These are phyloP conservation scores for Plemyria rubiginata DNA, from an alignment of 2,888 invertebrate species.

Conservation along the genomic window DNA sequence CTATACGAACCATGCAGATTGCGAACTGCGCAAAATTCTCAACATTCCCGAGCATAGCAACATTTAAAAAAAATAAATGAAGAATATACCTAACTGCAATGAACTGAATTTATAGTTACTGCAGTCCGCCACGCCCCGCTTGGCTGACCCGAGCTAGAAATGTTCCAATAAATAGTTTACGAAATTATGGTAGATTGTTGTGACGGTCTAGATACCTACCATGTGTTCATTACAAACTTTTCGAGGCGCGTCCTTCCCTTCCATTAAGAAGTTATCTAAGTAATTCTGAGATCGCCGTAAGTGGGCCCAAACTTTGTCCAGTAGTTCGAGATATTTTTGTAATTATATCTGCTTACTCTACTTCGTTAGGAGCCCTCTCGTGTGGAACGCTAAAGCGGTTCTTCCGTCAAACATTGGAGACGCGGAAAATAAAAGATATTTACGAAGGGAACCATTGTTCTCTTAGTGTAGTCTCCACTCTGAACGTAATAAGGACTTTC, in stretches of 20 bases:
- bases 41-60: slow-evolving; percentile 2
- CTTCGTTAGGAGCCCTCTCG: slow-evolving; percentile 25
- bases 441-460: slow-evolving; percentile 59
- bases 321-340: slow-evolving; percentile 40
- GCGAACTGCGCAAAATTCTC: background rate
- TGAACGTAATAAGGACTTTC: slow-evolving; percentile 50
- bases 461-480: slow-evolving; percentile 49
- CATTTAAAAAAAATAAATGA: slow-evolving; percentile 50
- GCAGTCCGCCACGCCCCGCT: slow-evolving; percentile 41
- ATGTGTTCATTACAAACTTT: slow-evolving; percentile 49
- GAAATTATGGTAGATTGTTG: slow-evolving; percentile 42
- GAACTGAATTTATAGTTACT: slow-evolving; percentile 52
- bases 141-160: slow-evolving; percentile 46
- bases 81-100: slow-evolving; percentile 48
- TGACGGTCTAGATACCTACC: slow-evolving; percentile 45
- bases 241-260: slow-evolving; percentile 39
- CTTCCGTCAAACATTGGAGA: slow-evolving; percentile 50
- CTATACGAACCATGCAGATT: slow-evolving; percentile 5
- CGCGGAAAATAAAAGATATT: slow-evolving; percentile 63
- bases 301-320: slow-evolving; percentile 38
- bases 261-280: slow-evolving; percentile 46
- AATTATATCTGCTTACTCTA: slow-evolving; percentile 26
- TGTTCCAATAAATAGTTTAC: slow-evolving; percentile 49
- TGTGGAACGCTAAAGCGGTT: slow-evolving; percentile 44
- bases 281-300: slow-evolving; percentile 44